Evolutionary conservation across 2,888 invertebrate genomes (phyloP).

Genomic region (Thymelicus sylvestris): DNA sequence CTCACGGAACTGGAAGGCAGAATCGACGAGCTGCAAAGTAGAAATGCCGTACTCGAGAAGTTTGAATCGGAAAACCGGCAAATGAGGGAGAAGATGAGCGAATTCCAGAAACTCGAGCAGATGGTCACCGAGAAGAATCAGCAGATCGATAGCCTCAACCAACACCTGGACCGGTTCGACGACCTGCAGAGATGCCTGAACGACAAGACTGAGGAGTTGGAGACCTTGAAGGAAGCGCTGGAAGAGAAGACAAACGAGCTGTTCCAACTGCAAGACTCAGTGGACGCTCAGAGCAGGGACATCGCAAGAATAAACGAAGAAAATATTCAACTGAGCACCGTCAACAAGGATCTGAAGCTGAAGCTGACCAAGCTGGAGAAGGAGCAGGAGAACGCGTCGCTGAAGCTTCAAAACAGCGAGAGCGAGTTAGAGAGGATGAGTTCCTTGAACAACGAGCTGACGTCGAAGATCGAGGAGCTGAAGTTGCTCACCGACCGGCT

Average conservation of each 20-base stretch:
- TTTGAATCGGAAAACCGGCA: constrained; percentile 74
- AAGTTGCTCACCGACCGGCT: constrained; percentile 71
- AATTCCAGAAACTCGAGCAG: constrained; percentile 79
- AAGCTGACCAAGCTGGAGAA: constrained; percentile 73
- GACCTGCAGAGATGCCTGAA: constrained; percentile 78
- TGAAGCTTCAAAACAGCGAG: constrained; percentile 72
- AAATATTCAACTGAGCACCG: constrained; percentile 65
- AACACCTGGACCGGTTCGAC: constrained; percentile 76
- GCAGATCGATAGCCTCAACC: constrained; percentile 81
- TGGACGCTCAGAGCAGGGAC: constrained; percentile 65
- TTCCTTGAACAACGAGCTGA: constrained; percentile 69
- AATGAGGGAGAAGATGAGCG: constrained; percentile 75
- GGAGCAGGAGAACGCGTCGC: constrained; percentile 74
- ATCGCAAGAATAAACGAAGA: constrained; percentile 72
- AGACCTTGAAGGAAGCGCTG: constrained; percentile 76
- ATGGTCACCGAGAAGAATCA: constrained; percentile 83
- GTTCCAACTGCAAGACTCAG: constrained; percentile 70
- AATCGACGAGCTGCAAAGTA: constrained; percentile 75
- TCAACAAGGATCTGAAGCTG: constrained; percentile 69
- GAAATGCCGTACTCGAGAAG: constrained; percentile 67
- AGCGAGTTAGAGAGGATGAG: constrained; percentile 68
- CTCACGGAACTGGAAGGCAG: constrained; percentile 80
- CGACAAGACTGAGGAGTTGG: constrained; percentile 79
- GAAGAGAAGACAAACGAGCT: constrained; percentile 73
- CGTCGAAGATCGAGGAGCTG: constrained; percentile 71